Conservation (phyloP, 1,140 invertebrate species). For the Eubasilissa regina region DNA sequence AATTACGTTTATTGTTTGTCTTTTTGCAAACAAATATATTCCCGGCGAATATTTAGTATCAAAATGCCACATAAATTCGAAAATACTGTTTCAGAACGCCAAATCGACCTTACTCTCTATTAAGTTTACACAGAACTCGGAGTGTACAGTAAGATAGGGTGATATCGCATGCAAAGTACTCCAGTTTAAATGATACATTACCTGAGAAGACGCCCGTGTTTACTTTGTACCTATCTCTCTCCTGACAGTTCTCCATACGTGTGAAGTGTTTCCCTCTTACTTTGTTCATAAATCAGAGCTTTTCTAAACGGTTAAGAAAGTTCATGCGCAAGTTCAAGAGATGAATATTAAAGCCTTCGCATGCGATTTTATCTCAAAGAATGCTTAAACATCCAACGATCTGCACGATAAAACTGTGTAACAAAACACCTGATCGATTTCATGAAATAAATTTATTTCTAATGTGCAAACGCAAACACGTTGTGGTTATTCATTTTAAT, state of each 20-base stretch:
- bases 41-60: slow-evolving; percentile 19
- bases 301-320: slow-evolving; percentile 47
- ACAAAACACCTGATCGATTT: no score
- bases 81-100: slow-evolving; percentile 27
- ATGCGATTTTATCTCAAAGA: slow-evolving; percentile 10
- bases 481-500: no score
- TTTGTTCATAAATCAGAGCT: slow-evolving; percentile 49
- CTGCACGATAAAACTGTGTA: neutral
- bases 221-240: slow-evolving; percentile 37
- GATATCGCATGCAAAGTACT: slow-evolving; percentile 41
- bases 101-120: slow-evolving; percentile 33
- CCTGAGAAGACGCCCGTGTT: slow-evolving; percentile 32
- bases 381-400: neutral
- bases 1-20: neutral
- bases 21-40: slow-evolving; percentile 22
- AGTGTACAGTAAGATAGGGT: slow-evolving; percentile 42
- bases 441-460: neutral
- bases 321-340: slow-evolving; percentile 38
- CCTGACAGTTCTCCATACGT: slow-evolving; percentile 36
- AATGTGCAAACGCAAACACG: neutral
- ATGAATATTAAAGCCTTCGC: slow-evolving; percentile 47
- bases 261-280: slow-evolving; percentile 41
- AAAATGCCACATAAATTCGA: slow-evolving; percentile 37
- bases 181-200: slow-evolving; percentile 49
- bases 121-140: slow-evolving; percentile 22